A percentile compares a stretch with the other conserved stretches of the same genome.
phyloP scores from a whole-genome alignment of 2,888 invertebrate genomes.

The Leptinotarsa juncta region DNA sequence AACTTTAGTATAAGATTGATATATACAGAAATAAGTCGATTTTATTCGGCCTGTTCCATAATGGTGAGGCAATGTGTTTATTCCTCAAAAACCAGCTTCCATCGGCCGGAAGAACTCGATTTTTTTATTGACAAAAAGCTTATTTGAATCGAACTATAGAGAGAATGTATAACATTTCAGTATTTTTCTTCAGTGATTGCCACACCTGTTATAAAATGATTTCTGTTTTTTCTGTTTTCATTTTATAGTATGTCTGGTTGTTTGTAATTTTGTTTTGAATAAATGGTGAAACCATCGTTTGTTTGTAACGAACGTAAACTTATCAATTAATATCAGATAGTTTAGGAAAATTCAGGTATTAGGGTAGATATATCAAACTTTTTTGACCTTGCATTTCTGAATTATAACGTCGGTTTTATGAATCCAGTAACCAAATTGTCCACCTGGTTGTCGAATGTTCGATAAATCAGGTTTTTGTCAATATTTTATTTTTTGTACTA shows the following conservation, averaged over 20 bases:
- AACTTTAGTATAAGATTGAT: conserved; percentile 28
- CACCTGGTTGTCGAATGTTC: conserved; percentile 18
- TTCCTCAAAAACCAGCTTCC: conserved; percentile 29
- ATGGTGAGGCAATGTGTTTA: conserved; percentile 24
- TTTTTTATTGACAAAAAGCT: conserved; percentile 47
- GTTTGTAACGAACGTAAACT: neutral
- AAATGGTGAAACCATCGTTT: conserved; percentile 1
- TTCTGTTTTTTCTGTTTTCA: neutral
- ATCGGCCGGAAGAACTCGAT: conserved; percentile 33
- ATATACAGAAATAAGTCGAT: conserved; percentile 34
- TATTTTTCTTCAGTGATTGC: neutral
- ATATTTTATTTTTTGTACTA: conserved; percentile 47
- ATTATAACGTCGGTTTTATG: neutral
- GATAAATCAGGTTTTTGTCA: conserved; percentile 44
- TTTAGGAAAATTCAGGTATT: neutral
- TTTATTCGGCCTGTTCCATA: conserved; percentile 33
- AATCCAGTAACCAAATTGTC: neutral
- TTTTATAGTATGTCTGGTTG: conserved; percentile 13
- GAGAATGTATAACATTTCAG: conserved; percentile 14
- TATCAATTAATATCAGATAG: neutral
- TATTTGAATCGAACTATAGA: conserved; percentile 24
- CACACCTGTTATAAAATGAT: conserved; percentile 2
- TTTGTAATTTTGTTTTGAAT: neutral
- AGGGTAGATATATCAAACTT: neutral
- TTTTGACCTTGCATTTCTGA: neutral